These are phyloP conservation scores for Graptemys geographica DNA, from an alignment of 2,797 vertebrate species.

Conservation along the genomic window DNA sequence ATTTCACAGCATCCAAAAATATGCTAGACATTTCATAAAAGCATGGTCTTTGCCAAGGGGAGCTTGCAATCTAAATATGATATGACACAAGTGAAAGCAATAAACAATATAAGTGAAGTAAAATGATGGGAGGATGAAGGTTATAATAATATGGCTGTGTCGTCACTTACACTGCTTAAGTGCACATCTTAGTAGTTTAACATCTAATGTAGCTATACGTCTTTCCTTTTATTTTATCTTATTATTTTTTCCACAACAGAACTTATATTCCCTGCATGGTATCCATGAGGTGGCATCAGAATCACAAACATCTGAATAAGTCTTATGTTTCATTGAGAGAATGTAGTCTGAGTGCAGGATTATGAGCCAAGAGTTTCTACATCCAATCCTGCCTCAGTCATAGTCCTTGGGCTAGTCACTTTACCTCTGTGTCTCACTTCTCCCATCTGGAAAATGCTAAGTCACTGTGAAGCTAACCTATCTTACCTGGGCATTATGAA, in stretches of 20 bases:
- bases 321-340: not conserved
- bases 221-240: accelerated
- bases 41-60: not conserved
- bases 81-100: not conserved
- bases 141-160: not conserved
- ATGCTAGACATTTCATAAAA: not conserved
- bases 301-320: not conserved
- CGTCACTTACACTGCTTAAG: not conserved
- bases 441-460: not conserved
- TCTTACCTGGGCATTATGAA: not conserved
- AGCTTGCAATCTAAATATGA: not conserved
- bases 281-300: not conserved
- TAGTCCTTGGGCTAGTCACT: not conserved
- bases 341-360: not conserved
- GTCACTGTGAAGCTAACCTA: not conserved
- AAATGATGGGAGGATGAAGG: not conserved
- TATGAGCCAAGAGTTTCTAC: not conserved
- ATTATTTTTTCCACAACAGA: accelerated
- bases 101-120: not conserved
- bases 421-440: not conserved
- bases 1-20: not conserved
- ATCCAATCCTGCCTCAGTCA: slow-evolving; percentile 35
- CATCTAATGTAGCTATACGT: not conserved
- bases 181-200: not conserved
- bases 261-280: not conserved